Evolutionary conservation across 30 jellyfish, hydroid and myxozoan genomes (phyloP).

Genomic region (Aurelia aurita): DNA sequence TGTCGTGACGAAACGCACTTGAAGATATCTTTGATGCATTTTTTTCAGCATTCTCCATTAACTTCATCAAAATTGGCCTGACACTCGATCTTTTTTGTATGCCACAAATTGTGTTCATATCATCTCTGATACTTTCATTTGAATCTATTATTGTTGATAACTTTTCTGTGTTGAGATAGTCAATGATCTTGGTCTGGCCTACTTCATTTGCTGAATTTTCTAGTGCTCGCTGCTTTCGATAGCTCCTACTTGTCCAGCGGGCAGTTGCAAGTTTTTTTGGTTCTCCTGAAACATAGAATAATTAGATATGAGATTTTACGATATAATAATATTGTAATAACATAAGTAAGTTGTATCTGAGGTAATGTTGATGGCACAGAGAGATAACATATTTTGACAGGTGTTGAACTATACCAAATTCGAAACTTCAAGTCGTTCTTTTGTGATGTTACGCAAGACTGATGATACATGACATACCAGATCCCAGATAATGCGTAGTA

Average conservation of each 20-base stretch:
- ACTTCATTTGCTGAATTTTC: slow-evolving; percentile 24
- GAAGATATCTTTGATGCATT: slow-evolving; percentile 23
- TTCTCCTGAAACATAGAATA: slow-evolving; percentile 3
- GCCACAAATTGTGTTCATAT: slow-evolving; percentile 19
- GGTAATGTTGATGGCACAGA: no score
- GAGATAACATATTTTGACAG: no score
- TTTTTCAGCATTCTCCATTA: slow-evolving; percentile 42
- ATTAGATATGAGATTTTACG: no score
- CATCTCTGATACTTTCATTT: slow-evolving; percentile 33
- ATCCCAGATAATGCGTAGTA: no score
- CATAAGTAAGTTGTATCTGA: no score
- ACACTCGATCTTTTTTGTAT: slow-evolving; percentile 3
- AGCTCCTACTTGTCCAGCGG: slow-evolving; percentile 54
- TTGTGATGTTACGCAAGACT: no score
- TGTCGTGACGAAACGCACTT: slow-evolving; percentile 37
- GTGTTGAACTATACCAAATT: no score
- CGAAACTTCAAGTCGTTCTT: no score
- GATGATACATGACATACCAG: no score
- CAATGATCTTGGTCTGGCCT: slow-evolving; percentile 39
- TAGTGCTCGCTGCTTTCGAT: slow-evolving; percentile 58
- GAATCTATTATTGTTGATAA: slow-evolving; percentile 13
- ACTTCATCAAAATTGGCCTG: slow-evolving; percentile 22
- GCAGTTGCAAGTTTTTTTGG: slow-evolving; percentile 50
- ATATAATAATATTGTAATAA: no score
- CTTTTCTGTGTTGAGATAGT: slow-evolving; percentile 10